A percentile compares a stretch with the other conserved stretches of the same genome.
These are phyloP conservation scores for Neogobius melanostomus DNA, from an alignment of 2,113 vertebrate species.

Conservation along the genomic window DNA sequence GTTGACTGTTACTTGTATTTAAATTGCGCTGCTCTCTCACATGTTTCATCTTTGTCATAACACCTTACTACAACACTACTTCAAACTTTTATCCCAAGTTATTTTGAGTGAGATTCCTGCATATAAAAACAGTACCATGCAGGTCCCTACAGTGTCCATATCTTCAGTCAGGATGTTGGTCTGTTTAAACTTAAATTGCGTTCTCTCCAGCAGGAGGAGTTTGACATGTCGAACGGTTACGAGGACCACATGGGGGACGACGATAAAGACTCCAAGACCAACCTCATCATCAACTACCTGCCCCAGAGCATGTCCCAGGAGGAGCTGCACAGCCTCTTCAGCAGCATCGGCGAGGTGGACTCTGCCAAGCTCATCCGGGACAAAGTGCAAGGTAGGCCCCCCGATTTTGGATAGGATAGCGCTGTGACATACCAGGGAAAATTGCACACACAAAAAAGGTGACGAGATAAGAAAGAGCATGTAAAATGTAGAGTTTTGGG, in stretches of 20 bases:
- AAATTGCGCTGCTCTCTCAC: no score
- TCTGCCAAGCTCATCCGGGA: slow-evolving; percentile 98
- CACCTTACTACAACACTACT: no score
- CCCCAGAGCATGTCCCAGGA: slow-evolving; percentile 99
- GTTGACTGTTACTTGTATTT: no score
- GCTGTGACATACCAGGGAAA: neutral
- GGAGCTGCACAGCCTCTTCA: slow-evolving; percentile 94
- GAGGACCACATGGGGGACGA: slow-evolving; percentile 97
- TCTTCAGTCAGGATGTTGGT: neutral
- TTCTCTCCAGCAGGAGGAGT: slow-evolving; percentile 76
- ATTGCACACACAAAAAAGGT: slow-evolving; percentile 7
- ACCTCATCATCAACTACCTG: slow-evolving; percentile 98
- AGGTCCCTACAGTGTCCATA: no score
- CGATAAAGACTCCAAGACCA: slow-evolving; percentile 91
- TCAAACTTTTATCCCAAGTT: no score
- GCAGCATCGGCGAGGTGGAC: slow-evolving; percentile 96
- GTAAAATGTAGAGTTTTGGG: neutral
- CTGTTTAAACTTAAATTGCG: neutral
- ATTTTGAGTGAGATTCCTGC: no score
- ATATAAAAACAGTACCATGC: no score
- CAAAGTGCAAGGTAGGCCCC: slow-evolving; percentile 92
- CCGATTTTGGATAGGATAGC: slow-evolving; percentile 13
- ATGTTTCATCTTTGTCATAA: no score
- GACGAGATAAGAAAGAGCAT: slow-evolving; percentile 2
- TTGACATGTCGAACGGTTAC: slow-evolving; percentile 98